These are phyloP conservation scores for Leucania comma DNA, from an alignment of 2,888 invertebrate genomes.

Conservation along the genomic window DNA sequence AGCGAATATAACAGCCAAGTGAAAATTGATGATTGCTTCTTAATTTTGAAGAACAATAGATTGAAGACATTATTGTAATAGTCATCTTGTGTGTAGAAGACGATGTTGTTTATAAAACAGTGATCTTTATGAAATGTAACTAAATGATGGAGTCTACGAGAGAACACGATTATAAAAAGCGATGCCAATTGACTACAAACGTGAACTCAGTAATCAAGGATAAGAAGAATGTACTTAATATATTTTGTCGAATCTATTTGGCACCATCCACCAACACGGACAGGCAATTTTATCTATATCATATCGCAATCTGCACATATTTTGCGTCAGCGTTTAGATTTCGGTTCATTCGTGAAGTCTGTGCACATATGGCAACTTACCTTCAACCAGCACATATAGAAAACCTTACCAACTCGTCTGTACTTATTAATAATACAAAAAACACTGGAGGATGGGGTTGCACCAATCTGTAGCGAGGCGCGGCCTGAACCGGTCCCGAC, in stretches of 20 bases:
- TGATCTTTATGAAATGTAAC: conserved; percentile 27
- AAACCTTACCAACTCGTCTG: conserved; percentile 64
- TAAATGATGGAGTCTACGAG: conserved; percentile 31
- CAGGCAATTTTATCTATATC: conserved; percentile 36
- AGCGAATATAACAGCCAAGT: conserved; percentile 41
- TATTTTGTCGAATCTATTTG: conserved; percentile 53
- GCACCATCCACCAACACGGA: conserved; percentile 41
- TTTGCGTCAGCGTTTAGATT: conserved; percentile 42
- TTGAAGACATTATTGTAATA: conserved; percentile 18
- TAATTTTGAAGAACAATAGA: conserved; percentile 36
- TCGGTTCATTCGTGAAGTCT: conserved; percentile 27
- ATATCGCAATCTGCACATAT: conserved; percentile 41
- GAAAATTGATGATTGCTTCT: conserved; percentile 39
- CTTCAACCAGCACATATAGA: conserved; percentile 53
- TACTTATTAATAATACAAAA: conserved; percentile 66
- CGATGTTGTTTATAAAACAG: conserved; percentile 42
- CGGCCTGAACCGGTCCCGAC: conserved; percentile 70
- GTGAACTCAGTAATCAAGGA: conserved; percentile 24
- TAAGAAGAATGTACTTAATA: conserved; percentile 11
- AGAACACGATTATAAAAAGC: conserved; percentile 39
- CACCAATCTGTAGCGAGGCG: conserved; percentile 73
- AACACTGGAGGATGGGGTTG: conserved; percentile 74
- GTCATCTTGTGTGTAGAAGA: conserved; percentile 13
- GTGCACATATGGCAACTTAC: conserved; percentile 33
- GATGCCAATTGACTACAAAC: conserved; percentile 45